Evolutionary conservation across 2,113 vertebrate species (phyloP), one percentile per base, ranked within the genome.

Genomic region (Corythornis cristatus): DNA sequence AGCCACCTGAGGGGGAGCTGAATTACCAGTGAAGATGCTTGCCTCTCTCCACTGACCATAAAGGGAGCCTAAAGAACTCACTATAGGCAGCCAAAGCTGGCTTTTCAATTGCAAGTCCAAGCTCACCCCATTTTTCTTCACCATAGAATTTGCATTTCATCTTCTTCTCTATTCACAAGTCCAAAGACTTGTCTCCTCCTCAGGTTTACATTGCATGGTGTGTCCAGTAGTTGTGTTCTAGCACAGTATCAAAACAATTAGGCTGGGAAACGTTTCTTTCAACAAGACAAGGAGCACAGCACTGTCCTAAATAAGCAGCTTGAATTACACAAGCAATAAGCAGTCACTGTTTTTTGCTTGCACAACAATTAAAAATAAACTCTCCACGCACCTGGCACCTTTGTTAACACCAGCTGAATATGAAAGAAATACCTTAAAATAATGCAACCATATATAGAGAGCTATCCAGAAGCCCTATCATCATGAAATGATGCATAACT

Each of bases 1-100:
- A 90, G 80, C 93, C 81, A 92, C 93, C 80, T 94, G 93, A 73
- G 88, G 83, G 86, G 70, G 93, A 95, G 90, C 93, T 92, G 90
- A 96, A 96, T 95, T 93, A 95, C 62, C 93, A 77, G 76, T 54
- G 76, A 83, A 95, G 95, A 64, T 62, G 83, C 88, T 86, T 93
- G 76, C 88, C 93, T 90, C 93, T 88, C 95, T 95, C 56, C 40
- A 77, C 64, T 83, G 90, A 83, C 92, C 93, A 86, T 86, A 90
- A 92, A 43, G 4, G 79, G 88, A 95, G 68, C 83, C 56, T 76
- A 86, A 71, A 90, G 67, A 91, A 84, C 40, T 91, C 37, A 75
- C 2, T 43, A 88, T 0, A 88, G 45, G 54, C 64, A 90, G 83
- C 45, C 65, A 56, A 83, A 80, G 45, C 58, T 70, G 64, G 84